Percentiles rank a stretch among this genome's conserved stretches.
These are phyloP conservation scores for Margarornis squamiger DNA, from an alignment of 2,797 vertebrate genomes.

Conservation along the genomic window DNA sequence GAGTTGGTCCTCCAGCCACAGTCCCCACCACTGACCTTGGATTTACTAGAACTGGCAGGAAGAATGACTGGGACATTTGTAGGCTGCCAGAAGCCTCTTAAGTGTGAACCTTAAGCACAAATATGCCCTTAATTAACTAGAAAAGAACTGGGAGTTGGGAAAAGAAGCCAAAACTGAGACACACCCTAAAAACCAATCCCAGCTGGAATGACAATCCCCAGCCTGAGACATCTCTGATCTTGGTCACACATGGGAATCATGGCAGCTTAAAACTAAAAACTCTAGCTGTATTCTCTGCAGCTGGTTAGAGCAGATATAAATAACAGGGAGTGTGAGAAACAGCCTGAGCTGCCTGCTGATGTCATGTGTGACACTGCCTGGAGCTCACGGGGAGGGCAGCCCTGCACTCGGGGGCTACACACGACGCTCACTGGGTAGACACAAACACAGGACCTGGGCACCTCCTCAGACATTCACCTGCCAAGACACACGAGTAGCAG, in stretches of 20 bases:
- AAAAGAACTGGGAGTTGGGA: slow-evolving; percentile 28
- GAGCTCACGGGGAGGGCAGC: neutral
- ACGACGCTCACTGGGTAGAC: neutral
- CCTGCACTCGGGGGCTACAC: neutral
- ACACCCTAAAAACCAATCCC: slow-evolving; percentile 52
- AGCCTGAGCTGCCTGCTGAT: neutral
- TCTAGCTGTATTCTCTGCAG: slow-evolving; percentile 27
- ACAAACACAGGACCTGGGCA: neutral
- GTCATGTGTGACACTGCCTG: neutral
- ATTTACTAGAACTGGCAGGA: neutral
- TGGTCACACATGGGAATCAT: slow-evolving; percentile 29
- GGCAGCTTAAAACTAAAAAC: neutral
- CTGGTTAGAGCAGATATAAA: slow-evolving; percentile 45
- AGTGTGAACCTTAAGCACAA: slow-evolving; percentile 19
- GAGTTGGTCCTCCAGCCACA: neutral
- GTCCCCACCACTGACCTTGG: neutral
- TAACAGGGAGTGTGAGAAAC: slow-evolving; percentile 27
- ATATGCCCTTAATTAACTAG: slow-evolving; percentile 55
- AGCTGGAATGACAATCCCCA: slow-evolving; percentile 50
- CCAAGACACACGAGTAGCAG: neutral
- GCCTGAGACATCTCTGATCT: slow-evolving; percentile 50
- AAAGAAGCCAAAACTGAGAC: slow-evolving; percentile 49
- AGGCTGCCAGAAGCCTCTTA: slow-evolving; percentile 22
- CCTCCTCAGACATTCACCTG: neutral
- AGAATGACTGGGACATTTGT: neutral